Base-by-base conservation (phyloP, 1,140 invertebrate genomes). In the Pinna nobilis region DNA sequence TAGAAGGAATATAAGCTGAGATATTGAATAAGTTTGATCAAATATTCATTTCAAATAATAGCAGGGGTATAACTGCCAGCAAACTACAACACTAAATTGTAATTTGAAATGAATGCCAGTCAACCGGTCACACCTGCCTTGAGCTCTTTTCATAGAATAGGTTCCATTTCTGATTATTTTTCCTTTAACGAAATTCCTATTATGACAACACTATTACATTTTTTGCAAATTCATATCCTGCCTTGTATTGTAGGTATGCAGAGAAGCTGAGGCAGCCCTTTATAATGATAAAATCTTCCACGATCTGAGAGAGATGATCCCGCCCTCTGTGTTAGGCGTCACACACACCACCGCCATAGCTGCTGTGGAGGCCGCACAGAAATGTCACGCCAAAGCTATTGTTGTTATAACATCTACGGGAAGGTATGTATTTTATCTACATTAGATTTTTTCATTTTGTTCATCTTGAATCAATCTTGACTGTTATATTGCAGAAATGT, bases 201-300 rank as follows among this genome's bases (percentile, higher is more conserved):
- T 44, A n/a, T 11, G 9, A 44, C 39, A 44, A 11, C 9, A 11
- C 9, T 44, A 11, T 44, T 44, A n/a, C 39, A 44, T 44, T 44
- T 44, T 44, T 44, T 44, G n/a, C 9, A 11, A 44, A 44, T 44
- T 9, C 39, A 44, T 44, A 44, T 44, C 9, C 9, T 33, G 18
- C 44, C 2, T 64, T 32, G 37, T 39, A 67, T 53, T 37, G 32
- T 74, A 91, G 88, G 97, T 99, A 75, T 98, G 97, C 88, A 95
- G 97, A 88, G 98, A 99, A 90, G 98, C 98, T 0, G 98, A 99
- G 89, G 95, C 97, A 28, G 98, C 97, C 5, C 92, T 99, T 69
- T 99, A 97, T 94, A 96, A 99, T 79, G 94, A 93, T 74, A 95
- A 97, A 87, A 91, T 97, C 25, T 99, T 98, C 88, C 92, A 91